Evolutionary conservation across 1,140 invertebrate species (phyloP).

Genomic region (Drosophila nikananu): DNA sequence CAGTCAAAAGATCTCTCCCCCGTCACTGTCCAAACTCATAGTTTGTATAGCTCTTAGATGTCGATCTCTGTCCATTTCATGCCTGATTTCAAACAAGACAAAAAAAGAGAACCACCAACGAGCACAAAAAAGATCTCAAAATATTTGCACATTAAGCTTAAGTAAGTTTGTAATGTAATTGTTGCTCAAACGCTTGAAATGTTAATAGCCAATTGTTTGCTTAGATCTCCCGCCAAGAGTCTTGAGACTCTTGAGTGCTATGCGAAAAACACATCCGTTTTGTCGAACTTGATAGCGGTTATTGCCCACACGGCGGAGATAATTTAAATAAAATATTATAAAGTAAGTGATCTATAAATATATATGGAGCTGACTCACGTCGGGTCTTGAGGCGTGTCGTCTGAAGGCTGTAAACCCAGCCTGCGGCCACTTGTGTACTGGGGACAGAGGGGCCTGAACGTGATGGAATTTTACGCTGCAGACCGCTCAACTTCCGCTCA

Average conservation of each 20-base stretch:
- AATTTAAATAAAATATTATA: conserved; percentile 50
- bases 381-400: conserved; percentile 55
- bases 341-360: conserved; percentile 70
- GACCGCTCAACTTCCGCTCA: conserved; percentile 17
- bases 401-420: conserved; percentile 41
- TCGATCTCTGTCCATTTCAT: conserved; percentile 39
- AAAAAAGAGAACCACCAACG: not conserved
- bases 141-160: conserved; percentile 68
- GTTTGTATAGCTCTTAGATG: conserved; percentile 24
- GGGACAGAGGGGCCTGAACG: conserved; percentile 34
- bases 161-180: conserved; percentile 52
- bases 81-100: conserved; percentile 35
- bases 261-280: conserved; percentile 57
- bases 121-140: conserved; percentile 44
- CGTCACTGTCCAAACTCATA: conserved; percentile 20
- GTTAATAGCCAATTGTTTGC: conserved; percentile 80
- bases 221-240: conserved; percentile 49
- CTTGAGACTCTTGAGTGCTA: conserved; percentile 33
- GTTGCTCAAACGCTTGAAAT: conserved; percentile 59
- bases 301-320: conserved; percentile 53
- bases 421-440: conserved; percentile 11
- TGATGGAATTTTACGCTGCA: conserved; percentile 34
- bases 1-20: not conserved
- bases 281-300: conserved; percentile 71
- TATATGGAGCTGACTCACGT: conserved; percentile 60